These are phyloP conservation scores for Karalla daura DNA, from an alignment of 2,797 vertebrate species.

Conservation along the genomic window DNA sequence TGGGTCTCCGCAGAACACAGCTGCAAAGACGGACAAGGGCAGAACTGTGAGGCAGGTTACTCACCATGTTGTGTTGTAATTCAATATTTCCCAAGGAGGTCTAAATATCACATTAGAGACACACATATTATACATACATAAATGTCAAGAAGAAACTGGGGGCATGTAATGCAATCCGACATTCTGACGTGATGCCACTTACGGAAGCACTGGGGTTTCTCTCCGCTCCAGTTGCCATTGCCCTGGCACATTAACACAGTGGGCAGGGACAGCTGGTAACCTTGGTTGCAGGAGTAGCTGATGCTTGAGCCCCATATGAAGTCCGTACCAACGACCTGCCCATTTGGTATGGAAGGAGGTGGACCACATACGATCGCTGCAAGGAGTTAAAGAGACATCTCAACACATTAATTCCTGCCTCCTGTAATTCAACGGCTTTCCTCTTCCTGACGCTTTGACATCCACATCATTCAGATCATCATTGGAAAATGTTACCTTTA, in stretches of 20 bases:
- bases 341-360: slow-evolving; percentile 91
- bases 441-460: neutral
- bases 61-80: slow-evolving; percentile 26
- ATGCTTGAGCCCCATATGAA: slow-evolving; percentile 96
- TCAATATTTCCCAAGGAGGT: neutral
- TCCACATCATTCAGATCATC: neutral
- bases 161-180: slow-evolving; percentile 18
- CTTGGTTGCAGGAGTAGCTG: slow-evolving; percentile 94
- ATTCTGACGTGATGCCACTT: slow-evolving; percentile 74
- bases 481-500: slow-evolving; percentile 85
- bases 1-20: slow-evolving; percentile 97
- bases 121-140: neutral
- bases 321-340: slow-evolving; percentile 92
- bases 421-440: neutral
- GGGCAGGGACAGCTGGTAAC: slow-evolving; percentile 97
- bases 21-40: slow-evolving; percentile 68
- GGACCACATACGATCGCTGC: slow-evolving; percentile 91
- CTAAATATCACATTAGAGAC: slow-evolving; percentile 7
- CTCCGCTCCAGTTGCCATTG: slow-evolving; percentile 95
- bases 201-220: slow-evolving; percentile 98
- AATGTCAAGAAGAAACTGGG: slow-evolving; percentile 9
- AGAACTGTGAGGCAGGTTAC: slow-evolving; percentile 5
- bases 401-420: neutral
- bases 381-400: neutral
- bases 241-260: slow-evolving; percentile 96